A percentile compares a stretch with the other conserved stretches of the same genome.
Conservation (phyloP, 2,888 invertebrate genomes). For the Cyaniris semiargus region DNA sequence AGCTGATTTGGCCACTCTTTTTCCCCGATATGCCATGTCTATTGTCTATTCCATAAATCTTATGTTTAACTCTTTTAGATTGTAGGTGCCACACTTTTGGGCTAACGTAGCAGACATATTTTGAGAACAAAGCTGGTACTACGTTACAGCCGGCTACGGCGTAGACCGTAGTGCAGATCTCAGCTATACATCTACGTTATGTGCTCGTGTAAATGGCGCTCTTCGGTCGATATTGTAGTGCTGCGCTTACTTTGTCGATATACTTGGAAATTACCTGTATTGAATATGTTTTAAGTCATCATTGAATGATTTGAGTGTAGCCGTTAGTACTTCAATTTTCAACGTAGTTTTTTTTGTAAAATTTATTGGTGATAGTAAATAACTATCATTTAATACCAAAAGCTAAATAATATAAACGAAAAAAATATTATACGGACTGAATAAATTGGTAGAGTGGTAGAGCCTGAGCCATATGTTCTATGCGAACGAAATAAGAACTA, state of each 20-base stretch:
- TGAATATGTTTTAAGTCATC: not conserved
- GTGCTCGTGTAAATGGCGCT: constrained; percentile 52
- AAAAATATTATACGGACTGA: too few species aligned
- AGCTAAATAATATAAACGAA: too few species aligned
- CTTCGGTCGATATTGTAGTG: constrained; percentile 63
- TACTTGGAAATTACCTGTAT: constrained; percentile 34
- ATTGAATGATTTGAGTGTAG: too few species aligned
- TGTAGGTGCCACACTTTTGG: not conserved
- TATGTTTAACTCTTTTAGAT: not conserved
- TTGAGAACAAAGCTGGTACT: not conserved
- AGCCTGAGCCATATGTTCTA: too few species aligned
- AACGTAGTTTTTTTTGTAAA: too few species aligned
- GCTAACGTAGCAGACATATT: not conserved
- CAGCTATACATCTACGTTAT: constrained; percentile 25
- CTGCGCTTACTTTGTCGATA: constrained; percentile 50
- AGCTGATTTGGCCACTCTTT: too few species aligned
- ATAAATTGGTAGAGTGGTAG: too few species aligned
- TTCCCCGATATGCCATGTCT: too few species aligned
- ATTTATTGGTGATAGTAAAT: too few species aligned
- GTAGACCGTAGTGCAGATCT: not conserved
- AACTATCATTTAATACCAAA: too few species aligned
- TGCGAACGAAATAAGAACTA: too few species aligned
- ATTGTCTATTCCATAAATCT: not conserved
- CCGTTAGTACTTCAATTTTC: too few species aligned
- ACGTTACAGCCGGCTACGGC: constrained; percentile 2